Conservation (phyloP, 2,797 vertebrate genomes). For the Nannoperca australis region DNA sequence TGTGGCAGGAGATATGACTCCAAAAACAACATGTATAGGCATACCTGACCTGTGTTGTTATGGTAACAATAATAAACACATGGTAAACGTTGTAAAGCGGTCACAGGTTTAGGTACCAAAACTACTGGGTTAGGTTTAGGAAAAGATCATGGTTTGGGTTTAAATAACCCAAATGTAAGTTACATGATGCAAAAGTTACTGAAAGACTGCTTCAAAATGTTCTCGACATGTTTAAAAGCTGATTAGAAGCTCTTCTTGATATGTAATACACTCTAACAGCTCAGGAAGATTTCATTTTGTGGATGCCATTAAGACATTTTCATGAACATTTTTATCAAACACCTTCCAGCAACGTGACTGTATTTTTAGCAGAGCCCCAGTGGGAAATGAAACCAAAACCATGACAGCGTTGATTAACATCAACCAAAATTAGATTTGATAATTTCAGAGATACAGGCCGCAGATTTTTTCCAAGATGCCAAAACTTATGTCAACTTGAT, state of each 20-base stretch:
- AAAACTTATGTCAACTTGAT: constrained; percentile 22
- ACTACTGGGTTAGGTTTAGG: no score
- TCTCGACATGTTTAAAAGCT: not conserved
- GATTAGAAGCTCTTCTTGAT: no score
- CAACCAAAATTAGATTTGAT: constrained; percentile 23
- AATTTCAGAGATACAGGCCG: constrained; percentile 6
- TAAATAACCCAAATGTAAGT: no score
- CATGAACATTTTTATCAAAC: not conserved
- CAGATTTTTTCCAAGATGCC: not conserved
- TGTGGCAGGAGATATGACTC: no score
- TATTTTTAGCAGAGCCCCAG: not conserved
- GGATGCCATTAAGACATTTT: not conserved
- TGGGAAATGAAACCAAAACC: constrained; percentile 18
- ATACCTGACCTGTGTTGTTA: no score
- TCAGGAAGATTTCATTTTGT: not conserved
- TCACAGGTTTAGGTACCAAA: no score
- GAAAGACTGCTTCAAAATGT: not conserved
- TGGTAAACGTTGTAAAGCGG: no score
- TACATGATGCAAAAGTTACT: not conserved
- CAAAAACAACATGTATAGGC: no score
- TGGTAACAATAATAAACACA: no score
- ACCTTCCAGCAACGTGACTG: not conserved
- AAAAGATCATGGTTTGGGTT: no score
- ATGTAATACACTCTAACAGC: not conserved
- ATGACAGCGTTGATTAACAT: constrained; percentile 17